A percentile compares a stretch with the other conserved stretches of the same genome.
These are phyloP conservation scores for Noctua comes DNA, from an alignment of 2,888 invertebrate species.

Conservation along the genomic window DNA sequence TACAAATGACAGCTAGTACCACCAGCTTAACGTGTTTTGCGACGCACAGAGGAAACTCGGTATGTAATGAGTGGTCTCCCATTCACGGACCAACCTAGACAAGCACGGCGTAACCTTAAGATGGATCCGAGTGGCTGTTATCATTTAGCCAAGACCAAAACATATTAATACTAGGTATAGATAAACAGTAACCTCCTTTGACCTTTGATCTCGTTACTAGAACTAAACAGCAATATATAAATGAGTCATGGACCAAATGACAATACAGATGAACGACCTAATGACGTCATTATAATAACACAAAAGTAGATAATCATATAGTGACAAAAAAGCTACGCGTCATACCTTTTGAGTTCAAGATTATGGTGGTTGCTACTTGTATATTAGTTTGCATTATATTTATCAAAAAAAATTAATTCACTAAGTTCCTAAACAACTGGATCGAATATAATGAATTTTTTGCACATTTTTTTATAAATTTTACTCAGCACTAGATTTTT, in stretches of 20 bases:
- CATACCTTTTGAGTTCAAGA: slow-evolving; percentile 6
- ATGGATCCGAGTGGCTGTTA: neutral
- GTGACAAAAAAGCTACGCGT: neutral
- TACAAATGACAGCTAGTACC: too few species aligned
- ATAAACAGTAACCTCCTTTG: slow-evolving; percentile 24
- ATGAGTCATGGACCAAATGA: slow-evolving; percentile 38
- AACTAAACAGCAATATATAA: neutral
- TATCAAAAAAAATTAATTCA: neutral
- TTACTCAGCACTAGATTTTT: neutral
- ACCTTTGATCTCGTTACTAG: slow-evolving; percentile 21
- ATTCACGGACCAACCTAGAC: too few species aligned
- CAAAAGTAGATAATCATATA: neutral
- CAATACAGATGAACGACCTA: slow-evolving; percentile 33
- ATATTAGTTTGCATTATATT: neutral
- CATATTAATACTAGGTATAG: neutral
- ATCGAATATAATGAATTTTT: neutral
- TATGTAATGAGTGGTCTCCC: too few species aligned
- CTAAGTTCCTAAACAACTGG: neutral
- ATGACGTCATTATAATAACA: slow-evolving; percentile 30
- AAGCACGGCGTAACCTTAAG: too few species aligned
- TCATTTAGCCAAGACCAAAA: neutral
- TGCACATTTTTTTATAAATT: neutral
- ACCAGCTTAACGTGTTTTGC: too few species aligned
- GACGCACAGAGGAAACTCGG: too few species aligned
- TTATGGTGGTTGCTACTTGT: neutral